Evolutionary conservation across 2,113 vertebrate species (phyloP).

Genomic region (Callaeas wilsoni): DNA sequence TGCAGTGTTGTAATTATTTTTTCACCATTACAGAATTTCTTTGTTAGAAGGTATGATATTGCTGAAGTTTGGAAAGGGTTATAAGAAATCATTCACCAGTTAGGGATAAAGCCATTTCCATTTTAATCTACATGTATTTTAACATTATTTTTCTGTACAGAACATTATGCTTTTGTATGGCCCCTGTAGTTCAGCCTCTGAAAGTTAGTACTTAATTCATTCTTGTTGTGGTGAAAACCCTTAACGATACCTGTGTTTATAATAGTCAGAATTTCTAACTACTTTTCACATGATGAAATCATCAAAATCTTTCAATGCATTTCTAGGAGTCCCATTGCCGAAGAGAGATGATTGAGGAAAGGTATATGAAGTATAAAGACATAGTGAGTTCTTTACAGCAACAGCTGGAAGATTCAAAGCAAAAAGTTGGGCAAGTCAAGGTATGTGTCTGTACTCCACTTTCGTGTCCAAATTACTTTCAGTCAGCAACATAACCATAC

Average conservation of each 20-base stretch:
- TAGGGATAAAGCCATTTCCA: not conserved
- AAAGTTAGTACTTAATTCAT: not conserved
- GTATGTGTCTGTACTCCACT: constrained; percentile 56
- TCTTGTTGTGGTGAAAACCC: not conserved
- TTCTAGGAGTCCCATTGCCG: constrained; percentile 78
- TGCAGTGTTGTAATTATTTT: not conserved
- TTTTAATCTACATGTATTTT: not conserved
- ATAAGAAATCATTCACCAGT: not conserved
- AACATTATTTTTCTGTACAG: not conserved
- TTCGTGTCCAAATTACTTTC: not conserved
- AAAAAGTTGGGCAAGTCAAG: constrained; percentile 73
- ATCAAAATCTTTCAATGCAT: not conserved
- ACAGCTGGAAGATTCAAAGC: constrained; percentile 80
- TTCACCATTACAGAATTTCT: not conserved
- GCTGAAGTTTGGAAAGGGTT: not conserved
- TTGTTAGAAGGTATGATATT: not conserved
- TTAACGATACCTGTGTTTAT: not conserved
- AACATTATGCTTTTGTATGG: not conserved
- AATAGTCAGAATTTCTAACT: not conserved
- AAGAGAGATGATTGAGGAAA: constrained; percentile 76
- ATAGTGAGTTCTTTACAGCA: constrained; percentile 80
- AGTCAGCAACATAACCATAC: not conserved
- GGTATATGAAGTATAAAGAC: constrained; percentile 79
- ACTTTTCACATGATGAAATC: not conserved
- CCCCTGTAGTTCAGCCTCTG: not conserved